Evolutionary conservation across 2,797 vertebrate species (phyloP).

Genomic region (Anomalospiza imberbis): DNA sequence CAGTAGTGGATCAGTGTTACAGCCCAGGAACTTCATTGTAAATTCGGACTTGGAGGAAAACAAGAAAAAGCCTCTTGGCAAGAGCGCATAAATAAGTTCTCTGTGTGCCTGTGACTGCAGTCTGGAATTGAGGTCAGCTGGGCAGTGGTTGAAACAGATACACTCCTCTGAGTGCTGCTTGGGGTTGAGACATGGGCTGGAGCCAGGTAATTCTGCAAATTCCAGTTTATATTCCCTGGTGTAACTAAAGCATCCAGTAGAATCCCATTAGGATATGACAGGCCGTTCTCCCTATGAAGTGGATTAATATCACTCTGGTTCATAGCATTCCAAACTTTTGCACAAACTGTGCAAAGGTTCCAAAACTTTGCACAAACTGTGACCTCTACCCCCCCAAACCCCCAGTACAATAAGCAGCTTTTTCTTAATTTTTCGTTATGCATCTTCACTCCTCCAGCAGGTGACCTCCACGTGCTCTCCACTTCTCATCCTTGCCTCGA

Average conservation of each 20-base stretch:
- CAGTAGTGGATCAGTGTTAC: rapidly evolving
- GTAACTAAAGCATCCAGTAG: not conserved
- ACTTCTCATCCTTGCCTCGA: not conserved
- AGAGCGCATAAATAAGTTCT: not conserved
- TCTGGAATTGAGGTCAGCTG: not conserved
- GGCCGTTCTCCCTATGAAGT: not conserved
- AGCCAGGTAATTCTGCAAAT: not conserved
- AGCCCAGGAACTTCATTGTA: not conserved
- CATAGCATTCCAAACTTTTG: not conserved
- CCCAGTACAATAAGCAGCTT: not conserved
- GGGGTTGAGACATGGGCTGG: not conserved
- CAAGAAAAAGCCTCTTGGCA: not conserved
- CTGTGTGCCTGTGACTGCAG: not conserved
- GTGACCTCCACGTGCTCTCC: not conserved
- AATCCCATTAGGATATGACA: not conserved
- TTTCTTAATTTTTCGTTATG: not conserved
- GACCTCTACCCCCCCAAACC: not conserved
- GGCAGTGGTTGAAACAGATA: not conserved
- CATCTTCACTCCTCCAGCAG: not conserved
- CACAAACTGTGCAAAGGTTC: not conserved
- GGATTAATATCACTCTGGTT: not conserved
- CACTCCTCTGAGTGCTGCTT: not conserved
- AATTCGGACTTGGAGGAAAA: not conserved
- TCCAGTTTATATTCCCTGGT: not conserved
- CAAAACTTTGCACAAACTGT: not conserved